Conservation (phyloP, 2,113 vertebrate species). For the Trogon melanurus region DNA sequence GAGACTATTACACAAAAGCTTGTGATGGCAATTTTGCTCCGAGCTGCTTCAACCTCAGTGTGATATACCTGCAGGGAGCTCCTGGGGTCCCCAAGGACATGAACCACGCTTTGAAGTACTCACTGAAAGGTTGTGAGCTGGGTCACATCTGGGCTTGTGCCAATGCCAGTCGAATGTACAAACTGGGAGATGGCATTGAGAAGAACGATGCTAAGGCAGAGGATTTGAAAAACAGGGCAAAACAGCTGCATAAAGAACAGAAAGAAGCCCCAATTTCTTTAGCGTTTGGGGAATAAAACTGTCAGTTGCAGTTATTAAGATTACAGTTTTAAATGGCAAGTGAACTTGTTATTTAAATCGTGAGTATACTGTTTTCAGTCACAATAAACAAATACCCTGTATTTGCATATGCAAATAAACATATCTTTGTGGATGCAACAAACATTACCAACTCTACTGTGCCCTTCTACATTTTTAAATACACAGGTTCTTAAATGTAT, state of each 20-base stretch:
- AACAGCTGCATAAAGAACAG: slow-evolving; percentile 81
- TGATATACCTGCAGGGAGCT: slow-evolving; percentile 85
- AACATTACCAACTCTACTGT: not conserved
- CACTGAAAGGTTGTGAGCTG: slow-evolving; percentile 88
- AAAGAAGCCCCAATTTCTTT: slow-evolving; percentile 73
- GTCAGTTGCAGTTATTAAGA: not conserved
- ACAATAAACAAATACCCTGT: not conserved
- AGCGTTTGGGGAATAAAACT: slow-evolving; percentile 69
- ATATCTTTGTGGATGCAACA: not conserved
- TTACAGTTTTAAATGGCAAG: not conserved
- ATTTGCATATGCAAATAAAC: slow-evolving; percentile 49
- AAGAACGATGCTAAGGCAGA: slow-evolving; percentile 89
- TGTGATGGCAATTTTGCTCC: slow-evolving; percentile 85
- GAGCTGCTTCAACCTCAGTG: slow-evolving; percentile 93
- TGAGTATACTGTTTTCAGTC: not conserved
- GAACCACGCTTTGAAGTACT: slow-evolving; percentile 83
- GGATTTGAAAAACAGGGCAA: slow-evolving; percentile 88
- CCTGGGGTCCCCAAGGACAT: slow-evolving; percentile 85
- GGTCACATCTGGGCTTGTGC: slow-evolving; percentile 93
- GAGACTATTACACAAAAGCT: slow-evolving; percentile 87
- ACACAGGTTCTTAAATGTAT: not conserved
- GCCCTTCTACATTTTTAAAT: not conserved
- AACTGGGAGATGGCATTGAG: slow-evolving; percentile 86
- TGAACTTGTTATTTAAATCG: not conserved
- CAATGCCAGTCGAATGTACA: slow-evolving; percentile 97